phyloP scores from a whole-genome alignment of 2,797 vertebrate species.

The Poecilia picta region DNA sequence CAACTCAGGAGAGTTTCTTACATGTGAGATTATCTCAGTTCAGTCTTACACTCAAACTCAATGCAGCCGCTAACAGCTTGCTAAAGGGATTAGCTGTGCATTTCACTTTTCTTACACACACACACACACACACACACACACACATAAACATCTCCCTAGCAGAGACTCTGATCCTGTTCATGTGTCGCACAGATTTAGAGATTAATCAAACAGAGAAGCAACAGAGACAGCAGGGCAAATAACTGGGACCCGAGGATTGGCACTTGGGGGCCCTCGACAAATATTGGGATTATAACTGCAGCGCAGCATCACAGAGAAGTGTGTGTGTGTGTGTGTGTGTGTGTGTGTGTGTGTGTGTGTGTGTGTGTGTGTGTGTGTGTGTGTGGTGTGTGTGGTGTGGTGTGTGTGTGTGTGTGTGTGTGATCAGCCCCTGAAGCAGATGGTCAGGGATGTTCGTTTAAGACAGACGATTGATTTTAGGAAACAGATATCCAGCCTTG shows the following conservation, averaged over 20 bases:
- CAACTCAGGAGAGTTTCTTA: slow-evolving; percentile 36
- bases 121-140: slow-evolving; percentile 14
- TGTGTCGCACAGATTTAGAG: slow-evolving; percentile 83
- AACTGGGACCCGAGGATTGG: slow-evolving; percentile 70
- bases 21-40: slow-evolving; percentile 60
- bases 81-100: slow-evolving; percentile 71
- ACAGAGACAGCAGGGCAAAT: slow-evolving; percentile 64
- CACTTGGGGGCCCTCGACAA: slow-evolving; percentile 87
- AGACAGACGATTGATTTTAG: slow-evolving; percentile 90
- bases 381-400: slow-evolving; percentile 32
- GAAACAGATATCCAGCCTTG: slow-evolving; percentile 89
- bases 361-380: slow-evolving; percentile 27
- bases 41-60: slow-evolving; percentile 48
- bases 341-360: slow-evolving; percentile 38
- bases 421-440: slow-evolving; percentile 89
- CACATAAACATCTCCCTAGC: slow-evolving; percentile 42
- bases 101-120: slow-evolving; percentile 51
- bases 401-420: not conserved
- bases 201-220: slow-evolving; percentile 83
- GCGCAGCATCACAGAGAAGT: slow-evolving; percentile 55
- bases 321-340: slow-evolving; percentile 34
- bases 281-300: slow-evolving; percentile 88
- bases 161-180: slow-evolving; percentile 57
- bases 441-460: slow-evolving; percentile 97
- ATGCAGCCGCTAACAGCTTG: slow-evolving; percentile 60